These are phyloP conservation scores for Caiman crocodilus DNA, from an alignment of 2,797 vertebrate genomes.

Conservation along the genomic window DNA sequence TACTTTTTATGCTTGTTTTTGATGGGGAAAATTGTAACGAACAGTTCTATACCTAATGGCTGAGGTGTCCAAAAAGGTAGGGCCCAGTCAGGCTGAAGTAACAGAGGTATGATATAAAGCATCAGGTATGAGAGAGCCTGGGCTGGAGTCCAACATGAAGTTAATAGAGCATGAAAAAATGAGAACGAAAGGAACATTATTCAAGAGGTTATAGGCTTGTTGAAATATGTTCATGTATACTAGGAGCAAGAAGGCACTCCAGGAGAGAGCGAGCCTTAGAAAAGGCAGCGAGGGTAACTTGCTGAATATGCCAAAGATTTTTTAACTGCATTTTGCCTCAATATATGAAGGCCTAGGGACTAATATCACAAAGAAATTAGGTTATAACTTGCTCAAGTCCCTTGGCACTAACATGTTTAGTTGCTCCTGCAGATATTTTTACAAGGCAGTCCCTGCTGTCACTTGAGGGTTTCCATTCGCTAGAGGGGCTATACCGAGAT, in stretches of 20 bases:
- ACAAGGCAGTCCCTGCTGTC: not conserved
- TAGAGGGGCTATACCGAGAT: not conserved
- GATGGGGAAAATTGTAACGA: not conserved
- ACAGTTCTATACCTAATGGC: not conserved
- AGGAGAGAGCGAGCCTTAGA: slow-evolving; percentile 54
- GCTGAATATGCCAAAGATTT: slow-evolving; percentile 61
- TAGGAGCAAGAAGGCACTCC: slow-evolving; percentile 66
- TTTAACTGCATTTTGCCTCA: slow-evolving; percentile 48
- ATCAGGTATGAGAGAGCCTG: slow-evolving; percentile 44
- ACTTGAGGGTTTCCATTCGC: slow-evolving; percentile 38
- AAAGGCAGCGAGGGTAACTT: slow-evolving; percentile 39
- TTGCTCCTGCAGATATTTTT: not conserved
- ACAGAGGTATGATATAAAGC: not conserved
- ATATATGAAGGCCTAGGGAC: slow-evolving; percentile 54
- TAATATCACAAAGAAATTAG: slow-evolving; percentile 61
- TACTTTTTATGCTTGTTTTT: not conserved
- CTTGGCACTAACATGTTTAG: slow-evolving; percentile 18
- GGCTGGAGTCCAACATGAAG: slow-evolving; percentile 49
- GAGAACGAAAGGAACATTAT: slow-evolving; percentile 66
- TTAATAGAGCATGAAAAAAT: slow-evolving; percentile 46
- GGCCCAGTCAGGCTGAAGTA: not conserved
- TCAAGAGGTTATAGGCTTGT: slow-evolving; percentile 51
- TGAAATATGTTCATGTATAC: slow-evolving; percentile 52
- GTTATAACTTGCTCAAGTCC: slow-evolving; percentile 60
- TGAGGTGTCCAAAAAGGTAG: not conserved